Base-by-base conservation (phyloP, 1,140 invertebrate genomes). In the Megalopta genalis region DNA sequence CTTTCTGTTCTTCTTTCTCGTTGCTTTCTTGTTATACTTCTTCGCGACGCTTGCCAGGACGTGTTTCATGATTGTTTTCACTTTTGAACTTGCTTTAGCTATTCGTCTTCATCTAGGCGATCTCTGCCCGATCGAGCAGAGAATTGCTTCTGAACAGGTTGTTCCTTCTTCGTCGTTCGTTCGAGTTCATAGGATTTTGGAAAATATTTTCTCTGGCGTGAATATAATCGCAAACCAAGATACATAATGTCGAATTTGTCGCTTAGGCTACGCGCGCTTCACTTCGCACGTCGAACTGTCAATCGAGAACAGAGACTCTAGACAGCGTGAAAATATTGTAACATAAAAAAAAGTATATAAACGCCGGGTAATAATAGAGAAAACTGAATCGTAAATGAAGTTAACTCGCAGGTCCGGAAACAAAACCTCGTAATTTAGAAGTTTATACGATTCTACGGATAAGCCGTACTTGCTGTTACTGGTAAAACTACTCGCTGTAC, bases 361-460 rank as follows among this genome's bases (percentile, higher is more conserved):
- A 12, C 10, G 14, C 10, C 4, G 12, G 49, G 4, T 16, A 16
- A 52, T 32, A 32, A 52, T 52, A 5, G 5, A 52, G 12, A 23
- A 66, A 12, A 42, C 46, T 18, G 46, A 52, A 23, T 73, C 59
- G 42, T 69, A 82, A n/a, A 63, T 37, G 64, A 71, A 57, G 54
- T 21, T 70, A 46, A 71, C 54, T 49, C 54, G 49, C 62, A 79
- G 63, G 59, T 85, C 42, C 32, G 21, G 49, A 54, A n/a, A 57
- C 54, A 57, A 57, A 57, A 42, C 42, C 16, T 59, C 46, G 27
- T 57, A 80, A 69, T 70, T 68, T 80, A 59, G 71, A 76, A 54
- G 14, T 84, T 68, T 85, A 72, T 69, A 76, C 72, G 66, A 77
- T 77, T 68, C 54, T 71, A 84, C 52, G 64, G 68, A 59, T 77